Base-by-base conservation (phyloP, 1,140 invertebrate genomes). In the Drosophila kepulauana region DNA sequence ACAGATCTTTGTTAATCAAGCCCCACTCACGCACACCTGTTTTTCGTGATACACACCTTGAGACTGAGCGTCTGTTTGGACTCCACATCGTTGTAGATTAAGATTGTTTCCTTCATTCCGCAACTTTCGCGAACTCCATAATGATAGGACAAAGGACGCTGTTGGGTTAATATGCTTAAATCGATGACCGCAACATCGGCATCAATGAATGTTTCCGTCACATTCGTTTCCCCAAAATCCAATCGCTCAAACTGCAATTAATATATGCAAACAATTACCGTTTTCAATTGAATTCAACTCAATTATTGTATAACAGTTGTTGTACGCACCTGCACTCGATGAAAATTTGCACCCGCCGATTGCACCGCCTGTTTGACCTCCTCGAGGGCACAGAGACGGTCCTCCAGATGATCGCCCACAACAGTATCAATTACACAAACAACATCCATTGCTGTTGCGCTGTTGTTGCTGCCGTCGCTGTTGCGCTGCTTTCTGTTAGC, bases 151-250 rank as follows among this genome's bases (percentile, higher is more conserved):
- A 99, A 93, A 0, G 98, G 96, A 82, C 96, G 97, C 92, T 98
- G 97, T 93, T 99, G 98, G 35, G 97, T 92, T 87, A 97, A 95
- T 51, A 99, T 94, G 46, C 97, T 98, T 77, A 99, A 94, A 94
- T 99, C 99, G 33, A 99, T 97, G 20, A 99, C 95, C 1, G 97
- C 98, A 25, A 99, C 98, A 94, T 99, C 99, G 0, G 99, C 98
- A 95, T 99, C 99, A 93, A 99, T 99, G 93, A 97, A 97, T 85
- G 95, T 96, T 76, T 97, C 97, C 82, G 97, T 81, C 4, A 97
- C 96, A 93, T 96, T 97, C 61, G 96, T 95, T 93, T 98, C 97
- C 2, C 97, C 97, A 93, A 97, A 97, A 93, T 97, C 97, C 38
- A 97, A 93, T 91, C 97, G 97, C 86, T 97, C 96, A 94, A 97